A percentile compares a stretch with the other conserved stretches of the same genome.
These are phyloP conservation scores for Dynastes grantii DNA, from an alignment of 2,888 invertebrate species.

Conservation along the genomic window DNA sequence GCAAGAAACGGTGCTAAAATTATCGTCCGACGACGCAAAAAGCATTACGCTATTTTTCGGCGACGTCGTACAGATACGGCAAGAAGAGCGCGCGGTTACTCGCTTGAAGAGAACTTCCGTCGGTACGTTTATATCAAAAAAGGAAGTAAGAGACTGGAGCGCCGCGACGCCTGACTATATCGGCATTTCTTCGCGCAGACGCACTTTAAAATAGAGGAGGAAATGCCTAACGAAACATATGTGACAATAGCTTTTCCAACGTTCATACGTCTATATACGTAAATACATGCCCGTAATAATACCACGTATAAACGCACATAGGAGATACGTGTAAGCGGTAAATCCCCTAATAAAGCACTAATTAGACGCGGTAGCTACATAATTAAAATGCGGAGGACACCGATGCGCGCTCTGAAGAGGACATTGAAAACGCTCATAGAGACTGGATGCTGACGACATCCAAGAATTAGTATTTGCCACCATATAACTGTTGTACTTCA, in stretches of 20 bases:
- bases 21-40: slow-evolving; percentile 15
- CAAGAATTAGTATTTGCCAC: slow-evolving; percentile 24
- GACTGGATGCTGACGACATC: slow-evolving; percentile 2
- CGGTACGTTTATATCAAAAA: slow-evolving; percentile 56
- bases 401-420: background rate
- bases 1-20: slow-evolving; percentile 10
- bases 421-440: background rate
- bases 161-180: slow-evolving; percentile 60
- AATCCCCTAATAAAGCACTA: slow-evolving; percentile 39
- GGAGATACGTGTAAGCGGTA: background rate
- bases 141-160: slow-evolving; percentile 60
- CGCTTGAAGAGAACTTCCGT: slow-evolving; percentile 54
- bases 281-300: background rate
- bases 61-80: slow-evolving; percentile 13
- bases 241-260: slow-evolving; percentile 54
- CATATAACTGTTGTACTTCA: background rate
- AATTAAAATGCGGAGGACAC: slow-evolving; percentile 14
- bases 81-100: slow-evolving; percentile 23
- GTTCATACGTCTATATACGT: slow-evolving; percentile 2
- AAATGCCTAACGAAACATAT: slow-evolving; percentile 56
- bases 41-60: slow-evolving; percentile 17
- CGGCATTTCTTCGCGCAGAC: slow-evolving; percentile 60
- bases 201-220: slow-evolving; percentile 55
- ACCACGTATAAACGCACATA: slow-evolving; percentile 3
- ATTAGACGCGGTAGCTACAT: slow-evolving; percentile 24